phyloP scores from a whole-genome alignment of 2,797 vertebrate species.

The Melanotaenia maccullochi region DNA sequence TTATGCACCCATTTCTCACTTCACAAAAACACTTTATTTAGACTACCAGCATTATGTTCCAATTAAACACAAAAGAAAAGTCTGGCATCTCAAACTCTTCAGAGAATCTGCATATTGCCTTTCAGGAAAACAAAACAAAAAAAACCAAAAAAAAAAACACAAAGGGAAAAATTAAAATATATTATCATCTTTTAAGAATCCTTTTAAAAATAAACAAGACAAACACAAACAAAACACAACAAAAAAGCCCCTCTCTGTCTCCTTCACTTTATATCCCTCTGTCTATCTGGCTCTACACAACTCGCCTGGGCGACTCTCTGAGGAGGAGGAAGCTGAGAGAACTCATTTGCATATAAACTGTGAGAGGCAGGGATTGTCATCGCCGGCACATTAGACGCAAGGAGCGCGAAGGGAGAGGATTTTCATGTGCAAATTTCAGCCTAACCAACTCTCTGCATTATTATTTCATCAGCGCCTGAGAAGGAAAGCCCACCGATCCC shows the following conservation, averaged over 20 bases:
- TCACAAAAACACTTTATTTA: slow-evolving; percentile 76
- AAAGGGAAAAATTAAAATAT: slow-evolving; percentile 81
- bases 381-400: slow-evolving; percentile 75
- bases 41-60: slow-evolving; percentile 73
- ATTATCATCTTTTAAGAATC: slow-evolving; percentile 83
- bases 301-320: slow-evolving; percentile 71
- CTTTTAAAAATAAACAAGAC: slow-evolving; percentile 83
- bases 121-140: slow-evolving; percentile 61
- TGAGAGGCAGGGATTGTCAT: slow-evolving; percentile 81
- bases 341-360: slow-evolving; percentile 85
- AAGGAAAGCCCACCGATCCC: slow-evolving; percentile 71
- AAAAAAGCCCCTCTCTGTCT: slow-evolving; percentile 80
- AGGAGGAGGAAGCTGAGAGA: slow-evolving; percentile 71
- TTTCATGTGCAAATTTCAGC: slow-evolving; percentile 88
- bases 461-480: slow-evolving; percentile 84
- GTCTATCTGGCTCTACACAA: slow-evolving; percentile 42
- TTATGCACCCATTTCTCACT: slow-evolving; percentile 70
- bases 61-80: slow-evolving; percentile 77
- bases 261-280: slow-evolving; percentile 60
- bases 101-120: slow-evolving; percentile 70
- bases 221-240: slow-evolving; percentile 85
- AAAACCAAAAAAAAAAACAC: slow-evolving; percentile 73
- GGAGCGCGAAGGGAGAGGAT: slow-evolving; percentile 73
- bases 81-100: slow-evolving; percentile 68
- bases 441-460: slow-evolving; percentile 79